These are phyloP conservation scores for Cassiopea andromeda DNA, from an alignment of 30 jellyfish, hydroid and myxozoan species.

Conservation along the genomic window DNA sequence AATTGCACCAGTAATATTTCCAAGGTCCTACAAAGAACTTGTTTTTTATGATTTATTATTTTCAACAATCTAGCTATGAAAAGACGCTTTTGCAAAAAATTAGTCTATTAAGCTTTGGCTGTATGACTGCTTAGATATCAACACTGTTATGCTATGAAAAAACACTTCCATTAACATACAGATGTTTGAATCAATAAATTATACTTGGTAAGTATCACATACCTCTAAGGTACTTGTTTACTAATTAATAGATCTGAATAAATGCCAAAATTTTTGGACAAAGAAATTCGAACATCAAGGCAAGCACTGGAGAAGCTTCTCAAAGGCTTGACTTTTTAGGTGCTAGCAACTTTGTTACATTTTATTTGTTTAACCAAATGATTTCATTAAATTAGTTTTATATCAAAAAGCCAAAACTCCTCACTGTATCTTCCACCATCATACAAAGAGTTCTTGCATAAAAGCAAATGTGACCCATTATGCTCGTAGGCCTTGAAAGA, in stretches of 20 bases:
- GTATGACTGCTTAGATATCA: too few species aligned
- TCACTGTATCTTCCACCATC: conserved; percentile 55
- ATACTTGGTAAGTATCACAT: too few species aligned
- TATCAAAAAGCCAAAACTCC: conserved; percentile 40
- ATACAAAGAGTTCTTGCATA: conserved; percentile 38
- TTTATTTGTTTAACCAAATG: not conserved
- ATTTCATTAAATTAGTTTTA: not conserved
- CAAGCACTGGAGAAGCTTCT: too few species aligned
- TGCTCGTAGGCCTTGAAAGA: conserved; percentile 20
- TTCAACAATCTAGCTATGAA: not conserved
- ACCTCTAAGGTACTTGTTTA: too few species aligned
- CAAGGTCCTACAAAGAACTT: conserved; percentile 80
- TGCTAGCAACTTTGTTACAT: not conserved
- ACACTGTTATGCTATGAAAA: too few species aligned
- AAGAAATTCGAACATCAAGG: too few species aligned
- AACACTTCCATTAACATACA: too few species aligned
- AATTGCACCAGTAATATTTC: conserved; percentile 95
- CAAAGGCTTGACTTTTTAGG: too few species aligned
- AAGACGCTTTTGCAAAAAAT: not conserved
- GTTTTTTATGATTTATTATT: conserved; percentile 89
- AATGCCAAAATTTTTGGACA: too few species aligned
- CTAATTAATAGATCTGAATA: too few species aligned
- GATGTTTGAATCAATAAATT: too few species aligned
- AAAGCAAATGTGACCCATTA: not conserved
- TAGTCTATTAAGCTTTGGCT: too few species aligned